Evolutionary conservation across 2,797 vertebrate species (phyloP).

Genomic region (Xerus rutilus): DNA sequence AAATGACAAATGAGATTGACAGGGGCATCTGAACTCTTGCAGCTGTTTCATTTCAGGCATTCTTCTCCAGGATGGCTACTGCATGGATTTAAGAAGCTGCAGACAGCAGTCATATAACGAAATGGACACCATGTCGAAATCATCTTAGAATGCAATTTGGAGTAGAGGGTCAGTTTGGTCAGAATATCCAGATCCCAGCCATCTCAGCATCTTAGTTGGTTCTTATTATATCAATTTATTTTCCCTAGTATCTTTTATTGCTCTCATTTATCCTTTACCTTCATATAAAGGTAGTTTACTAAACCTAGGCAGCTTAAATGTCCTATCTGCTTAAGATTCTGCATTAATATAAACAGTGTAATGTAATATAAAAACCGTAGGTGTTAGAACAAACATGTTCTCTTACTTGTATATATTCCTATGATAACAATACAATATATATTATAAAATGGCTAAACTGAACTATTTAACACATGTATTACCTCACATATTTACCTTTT

Average conservation of each 20-base stretch:
- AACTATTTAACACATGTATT: not conserved
- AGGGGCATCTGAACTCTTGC: conserved; percentile 69
- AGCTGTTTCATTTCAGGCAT: conserved; percentile 82
- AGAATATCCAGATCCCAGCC: not conserved
- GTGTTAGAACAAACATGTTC: not conserved
- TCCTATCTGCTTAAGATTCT: not conserved
- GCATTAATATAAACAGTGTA: not conserved
- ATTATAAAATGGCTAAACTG: not conserved
- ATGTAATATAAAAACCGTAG: not conserved
- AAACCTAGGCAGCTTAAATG: not conserved
- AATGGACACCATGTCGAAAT: conserved; percentile 66
- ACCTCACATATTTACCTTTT: not conserved
- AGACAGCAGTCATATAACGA: conserved; percentile 75
- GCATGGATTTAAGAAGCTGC: conserved; percentile 72
- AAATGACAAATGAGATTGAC: conserved; percentile 80
- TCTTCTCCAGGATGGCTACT: conserved; percentile 77
- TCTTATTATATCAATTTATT: not conserved
- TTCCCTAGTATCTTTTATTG: not conserved
- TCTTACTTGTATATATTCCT: not conserved
- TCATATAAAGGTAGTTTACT: not conserved
- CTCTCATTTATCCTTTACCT: not conserved
- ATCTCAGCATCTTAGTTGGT: not conserved
- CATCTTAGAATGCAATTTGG: conserved; percentile 68
- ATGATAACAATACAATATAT: not conserved
- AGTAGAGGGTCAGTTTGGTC: not conserved